A percentile compares a stretch with the other conserved stretches of the same genome.
These are phyloP conservation scores for Cherax destructor DNA, from an alignment of 1,140 invertebrate genomes.

Conservation along the genomic window DNA sequence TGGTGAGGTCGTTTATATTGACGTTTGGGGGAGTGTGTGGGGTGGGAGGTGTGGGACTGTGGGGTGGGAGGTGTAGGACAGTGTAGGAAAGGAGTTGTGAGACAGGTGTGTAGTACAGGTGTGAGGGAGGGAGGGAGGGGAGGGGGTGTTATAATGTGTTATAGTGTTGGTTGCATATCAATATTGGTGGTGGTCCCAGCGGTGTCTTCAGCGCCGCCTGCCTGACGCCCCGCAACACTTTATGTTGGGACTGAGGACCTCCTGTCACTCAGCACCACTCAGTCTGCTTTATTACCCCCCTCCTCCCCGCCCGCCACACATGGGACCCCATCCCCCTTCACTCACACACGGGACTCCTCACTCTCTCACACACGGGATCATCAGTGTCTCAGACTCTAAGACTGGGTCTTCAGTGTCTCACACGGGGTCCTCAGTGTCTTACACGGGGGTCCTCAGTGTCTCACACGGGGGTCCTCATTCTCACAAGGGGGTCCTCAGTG, in stretches of 20 bases:
- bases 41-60: too few species aligned
- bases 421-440: too few species aligned
- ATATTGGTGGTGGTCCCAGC: constrained; percentile 34
- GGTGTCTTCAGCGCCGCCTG: constrained; percentile 29
- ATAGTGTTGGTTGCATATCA: constrained; percentile 34
- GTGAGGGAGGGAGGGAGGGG: neutral
- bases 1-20: too few species aligned
- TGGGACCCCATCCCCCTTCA: neutral
- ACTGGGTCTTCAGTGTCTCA: neutral
- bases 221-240: constrained; percentile 17
- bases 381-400: neutral
- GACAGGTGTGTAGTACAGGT: neutral
- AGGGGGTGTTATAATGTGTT: constrained; percentile 26
- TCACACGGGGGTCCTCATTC: neutral
- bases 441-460: too few species aligned
- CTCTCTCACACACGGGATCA: neutral
- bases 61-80: too few species aligned
- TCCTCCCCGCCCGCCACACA: neutral
- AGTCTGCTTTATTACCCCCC: neutral
- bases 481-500: neutral
- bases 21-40: too few species aligned
- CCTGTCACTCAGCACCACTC: constrained; percentile 1
- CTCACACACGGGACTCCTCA: neutral
- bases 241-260: constrained; percentile 31
- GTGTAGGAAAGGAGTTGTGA: too few species aligned